A percentile compares a stretch with the other conserved stretches of the same genome.
These are phyloP conservation scores for Zaprionus lachaisei DNA, from an alignment of 1,140 invertebrate genomes.

Conservation along the genomic window DNA sequence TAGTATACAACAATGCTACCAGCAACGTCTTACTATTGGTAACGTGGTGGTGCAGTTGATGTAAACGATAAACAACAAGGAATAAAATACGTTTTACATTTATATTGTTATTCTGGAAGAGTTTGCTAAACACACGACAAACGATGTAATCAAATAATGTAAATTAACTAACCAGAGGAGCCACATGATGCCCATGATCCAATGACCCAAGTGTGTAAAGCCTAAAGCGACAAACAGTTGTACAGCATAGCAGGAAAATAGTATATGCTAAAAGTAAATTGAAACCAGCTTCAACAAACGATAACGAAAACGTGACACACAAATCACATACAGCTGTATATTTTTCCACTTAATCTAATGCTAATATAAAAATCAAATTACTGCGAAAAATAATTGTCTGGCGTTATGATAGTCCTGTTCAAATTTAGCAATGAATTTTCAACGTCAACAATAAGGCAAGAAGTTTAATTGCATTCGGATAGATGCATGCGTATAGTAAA, in stretches of 20 bases:
- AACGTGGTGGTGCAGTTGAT: conserved; percentile 28
- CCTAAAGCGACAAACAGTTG: conserved; percentile 6
- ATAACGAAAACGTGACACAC: conserved; percentile 45
- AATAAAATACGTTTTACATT: conserved; percentile 10
- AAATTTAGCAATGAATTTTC: conserved; percentile 55
- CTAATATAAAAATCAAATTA: conserved; percentile 61
- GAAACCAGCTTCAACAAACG: conserved; percentile 20
- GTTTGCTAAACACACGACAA: conserved; percentile 4
- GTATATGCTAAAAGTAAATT: conserved; percentile 32
- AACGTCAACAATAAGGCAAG: conserved; percentile 40
- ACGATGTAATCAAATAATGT: conserved; percentile 55
- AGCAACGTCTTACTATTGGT: conserved; percentile 72
- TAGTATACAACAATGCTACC: conserved; percentile 82
- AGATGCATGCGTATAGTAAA: conserved; percentile 38
- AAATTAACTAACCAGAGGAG: conserved; percentile 58
- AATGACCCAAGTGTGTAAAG: conserved; percentile 11
- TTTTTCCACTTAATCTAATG: conserved; percentile 80
- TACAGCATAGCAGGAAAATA: conserved; percentile 17
- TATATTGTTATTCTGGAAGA: conserved; percentile 18
- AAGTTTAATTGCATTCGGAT: conserved; percentile 38
- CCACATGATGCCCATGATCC: conserved; percentile 25
- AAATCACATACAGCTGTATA: conserved; percentile 69
- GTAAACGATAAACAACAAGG: conserved; percentile 18
- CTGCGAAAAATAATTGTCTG: conserved; percentile 42
- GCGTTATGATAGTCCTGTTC: conserved; percentile 30